phyloP scores from a whole-genome alignment of 2,113 vertebrate species.

The Gnathonemus echidnorhynchus region DNA sequence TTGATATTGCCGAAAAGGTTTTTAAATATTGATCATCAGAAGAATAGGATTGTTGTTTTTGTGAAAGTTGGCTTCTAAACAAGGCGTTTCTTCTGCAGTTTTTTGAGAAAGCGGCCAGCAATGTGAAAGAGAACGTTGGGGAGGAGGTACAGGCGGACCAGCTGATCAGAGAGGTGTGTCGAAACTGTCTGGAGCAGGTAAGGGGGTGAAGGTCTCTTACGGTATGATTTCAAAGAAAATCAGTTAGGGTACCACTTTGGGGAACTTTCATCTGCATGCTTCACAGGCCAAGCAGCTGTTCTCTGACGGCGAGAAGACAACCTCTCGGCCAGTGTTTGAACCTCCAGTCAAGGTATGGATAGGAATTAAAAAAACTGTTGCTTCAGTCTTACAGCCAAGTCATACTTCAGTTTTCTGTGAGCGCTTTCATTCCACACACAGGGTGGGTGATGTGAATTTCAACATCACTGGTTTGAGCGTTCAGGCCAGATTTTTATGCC shows the following conservation, averaged over 20 bases:
- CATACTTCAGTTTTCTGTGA: background rate
- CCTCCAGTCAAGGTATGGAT: constrained; percentile 68
- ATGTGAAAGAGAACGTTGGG: constrained; percentile 84
- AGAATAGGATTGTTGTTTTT: background rate
- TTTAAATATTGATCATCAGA: background rate
- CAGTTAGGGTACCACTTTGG: background rate
- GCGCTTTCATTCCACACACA: background rate
- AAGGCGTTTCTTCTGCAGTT: constrained; percentile 59
- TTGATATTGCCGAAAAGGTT: background rate
- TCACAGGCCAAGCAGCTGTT: constrained; percentile 85
- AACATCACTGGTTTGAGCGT: background rate
- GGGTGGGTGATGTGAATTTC: background rate
- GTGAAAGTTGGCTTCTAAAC: background rate
- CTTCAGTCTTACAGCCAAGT: background rate
- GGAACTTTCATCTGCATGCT: background rate
- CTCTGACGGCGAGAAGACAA: constrained; percentile 70
- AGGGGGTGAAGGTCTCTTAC: constrained; percentile 19
- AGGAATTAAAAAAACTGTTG: background rate
- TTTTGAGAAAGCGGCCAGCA: constrained; percentile 85
- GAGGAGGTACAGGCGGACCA: constrained; percentile 83
- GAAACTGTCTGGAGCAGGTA: constrained; percentile 87
- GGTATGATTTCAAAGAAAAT: background rate
- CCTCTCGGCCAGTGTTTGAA: constrained; percentile 60
- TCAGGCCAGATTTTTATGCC: background rate
- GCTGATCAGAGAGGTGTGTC: constrained; percentile 81